Evolutionary conservation across 2,888 invertebrate species (phyloP).

Genomic region (Acanthosepion esculentum): DNA sequence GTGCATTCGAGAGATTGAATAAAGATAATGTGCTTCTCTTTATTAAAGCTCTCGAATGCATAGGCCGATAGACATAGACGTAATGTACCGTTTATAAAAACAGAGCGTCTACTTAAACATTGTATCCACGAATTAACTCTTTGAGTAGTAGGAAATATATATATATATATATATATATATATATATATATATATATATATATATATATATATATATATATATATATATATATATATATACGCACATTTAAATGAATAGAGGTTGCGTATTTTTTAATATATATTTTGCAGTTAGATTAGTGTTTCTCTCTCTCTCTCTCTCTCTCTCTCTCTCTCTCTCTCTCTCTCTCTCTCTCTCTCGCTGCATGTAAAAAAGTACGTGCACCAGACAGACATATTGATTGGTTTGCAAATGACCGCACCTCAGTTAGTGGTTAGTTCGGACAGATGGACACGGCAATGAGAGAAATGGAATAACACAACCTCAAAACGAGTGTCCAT

Average conservation of each 20-base stretch:
- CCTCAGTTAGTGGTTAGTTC: background rate
- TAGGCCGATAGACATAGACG: too few species aligned
- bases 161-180: background rate
- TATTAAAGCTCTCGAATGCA: too few species aligned
- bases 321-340: background rate
- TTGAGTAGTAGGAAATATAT: too few species aligned
- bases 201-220: background rate
- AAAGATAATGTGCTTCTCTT: too few species aligned
- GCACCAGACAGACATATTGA: background rate
- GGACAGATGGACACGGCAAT: background rate
- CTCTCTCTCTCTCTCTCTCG: too few species aligned
- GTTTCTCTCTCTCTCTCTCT: background rate
- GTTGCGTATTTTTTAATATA: background rate
- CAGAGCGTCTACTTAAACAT: background rate
- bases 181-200: background rate
- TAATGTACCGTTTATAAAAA: too few species aligned
- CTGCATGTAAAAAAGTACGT: background rate
- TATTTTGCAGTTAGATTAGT: too few species aligned
- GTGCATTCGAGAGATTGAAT: too few species aligned
- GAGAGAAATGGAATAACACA: background rate
- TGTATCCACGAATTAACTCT: too few species aligned
- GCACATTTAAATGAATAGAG: too few species aligned
- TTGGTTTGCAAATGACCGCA: background rate
- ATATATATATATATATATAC: background rate
- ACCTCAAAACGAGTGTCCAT: background rate